Conservation (phyloP, 2,888 invertebrate species). For the Sycophila texana region DNA sequence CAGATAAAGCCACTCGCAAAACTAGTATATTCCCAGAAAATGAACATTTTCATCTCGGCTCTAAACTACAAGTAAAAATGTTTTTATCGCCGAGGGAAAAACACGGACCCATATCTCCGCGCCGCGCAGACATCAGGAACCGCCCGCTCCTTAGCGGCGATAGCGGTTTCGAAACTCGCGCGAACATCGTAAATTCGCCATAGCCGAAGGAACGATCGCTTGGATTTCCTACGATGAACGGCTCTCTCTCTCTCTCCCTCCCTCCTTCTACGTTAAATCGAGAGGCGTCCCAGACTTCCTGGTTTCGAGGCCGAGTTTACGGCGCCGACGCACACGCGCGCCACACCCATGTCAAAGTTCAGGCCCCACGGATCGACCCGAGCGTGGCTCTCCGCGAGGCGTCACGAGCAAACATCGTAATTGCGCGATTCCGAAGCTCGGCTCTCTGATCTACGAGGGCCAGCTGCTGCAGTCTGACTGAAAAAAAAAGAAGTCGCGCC, state of each 20-base stretch:
- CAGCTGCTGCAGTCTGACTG: neutral
- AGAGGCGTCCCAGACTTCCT: slow-evolving; percentile 59
- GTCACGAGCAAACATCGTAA: slow-evolving; percentile 66
- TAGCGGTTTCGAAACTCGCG: slow-evolving; percentile 13
- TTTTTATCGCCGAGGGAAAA: neutral
- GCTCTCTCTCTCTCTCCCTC: slow-evolving; percentile 27
- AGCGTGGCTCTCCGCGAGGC: slow-evolving; percentile 40
- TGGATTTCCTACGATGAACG: slow-evolving; percentile 62
- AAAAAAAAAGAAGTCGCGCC: neutral
- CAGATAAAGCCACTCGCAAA: too few species aligned
- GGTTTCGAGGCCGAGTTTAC: slow-evolving; percentile 61
- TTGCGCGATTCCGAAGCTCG: slow-evolving; percentile 61
- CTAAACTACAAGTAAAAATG: neutral
- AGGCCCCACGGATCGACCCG: slow-evolving; percentile 36
- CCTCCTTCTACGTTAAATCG: slow-evolving; percentile 55
- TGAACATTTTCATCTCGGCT: too few species aligned
- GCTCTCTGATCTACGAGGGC: slow-evolving; percentile 30
- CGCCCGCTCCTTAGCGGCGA: neutral
- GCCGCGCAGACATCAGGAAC: neutral
- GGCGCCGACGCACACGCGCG: slow-evolving; percentile 46
- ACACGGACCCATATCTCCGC: neutral
- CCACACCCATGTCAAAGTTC: slow-evolving; percentile 69
- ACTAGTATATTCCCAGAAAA: too few species aligned
- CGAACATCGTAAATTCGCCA: slow-evolving; percentile 57
- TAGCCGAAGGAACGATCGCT: slow-evolving; percentile 58